phyloP scores from a whole-genome alignment of 2,888 invertebrate genomes.

The Molanna angustata region DNA sequence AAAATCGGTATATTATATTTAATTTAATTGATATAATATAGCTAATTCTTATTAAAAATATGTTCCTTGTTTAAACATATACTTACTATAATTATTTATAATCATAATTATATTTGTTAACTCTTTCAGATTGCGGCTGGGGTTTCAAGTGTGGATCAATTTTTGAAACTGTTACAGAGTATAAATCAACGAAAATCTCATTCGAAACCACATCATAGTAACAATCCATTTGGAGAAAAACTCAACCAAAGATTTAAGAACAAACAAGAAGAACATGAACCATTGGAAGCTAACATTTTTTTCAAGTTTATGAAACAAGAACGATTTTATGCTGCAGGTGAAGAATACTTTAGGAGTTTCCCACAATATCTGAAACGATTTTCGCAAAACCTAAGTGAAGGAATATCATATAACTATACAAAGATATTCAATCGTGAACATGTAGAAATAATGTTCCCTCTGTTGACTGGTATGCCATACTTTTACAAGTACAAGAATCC shows the following conservation, averaged over 20 bases:
- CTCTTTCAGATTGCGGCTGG: constrained; percentile 22
- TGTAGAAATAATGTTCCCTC: constrained; percentile 53
- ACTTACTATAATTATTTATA: no score
- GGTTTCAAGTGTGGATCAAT: constrained; percentile 28
- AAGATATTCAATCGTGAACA: constrained; percentile 48
- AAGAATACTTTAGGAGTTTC: constrained; percentile 44
- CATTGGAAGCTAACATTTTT: constrained; percentile 49
- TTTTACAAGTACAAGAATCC: constrained; percentile 48
- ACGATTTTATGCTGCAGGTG: constrained; percentile 44
- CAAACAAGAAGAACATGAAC: constrained; percentile 43
- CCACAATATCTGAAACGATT: constrained; percentile 37
- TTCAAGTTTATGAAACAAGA: constrained; percentile 37
- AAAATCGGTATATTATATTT: no score
- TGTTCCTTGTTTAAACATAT: no score
- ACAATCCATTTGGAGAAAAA: no score
- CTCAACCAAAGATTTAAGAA: constrained; percentile 48
- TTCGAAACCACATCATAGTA: no score
- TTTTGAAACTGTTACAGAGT: constrained; percentile 16
- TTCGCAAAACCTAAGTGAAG: constrained; percentile 39
- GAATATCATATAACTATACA: constrained; percentile 46
- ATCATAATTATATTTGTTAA: no score
- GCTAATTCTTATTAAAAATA: no score
- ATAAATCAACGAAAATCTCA: no score
- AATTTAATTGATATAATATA: no score
- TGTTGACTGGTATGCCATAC: constrained; percentile 58